Evolutionary conservation across 2,888 invertebrate species (phyloP), one percentile per base, ranked within the genome.

Genomic region (Phragmatobia fuliginosa): DNA sequence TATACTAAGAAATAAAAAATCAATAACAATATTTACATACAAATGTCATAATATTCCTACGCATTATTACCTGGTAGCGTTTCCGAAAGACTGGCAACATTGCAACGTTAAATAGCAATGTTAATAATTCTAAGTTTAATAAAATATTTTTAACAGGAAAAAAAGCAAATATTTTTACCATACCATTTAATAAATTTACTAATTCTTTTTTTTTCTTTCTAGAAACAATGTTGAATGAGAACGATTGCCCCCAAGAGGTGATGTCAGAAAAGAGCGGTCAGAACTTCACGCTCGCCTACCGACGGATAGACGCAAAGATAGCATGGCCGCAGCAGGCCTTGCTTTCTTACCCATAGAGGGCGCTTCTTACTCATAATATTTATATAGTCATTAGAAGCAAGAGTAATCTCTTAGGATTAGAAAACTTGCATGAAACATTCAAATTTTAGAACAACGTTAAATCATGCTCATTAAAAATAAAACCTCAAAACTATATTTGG

Each of bases 241-340:
- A 97, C 80, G 98, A 99, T 88, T 98, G 98, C 85, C 99, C 99
- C 2, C 98, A 99, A 95, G 97, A 98, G 87, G 96, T 99, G 58
- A 97, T 98, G 90, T 93, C 96, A 32, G 96, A 96, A 79, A 96
- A 96, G 80, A 97, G 96, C 81, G 97, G 97, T 67, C 97, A 97
- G 87, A 98, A 98, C 87, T 98, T 98, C 92, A 97, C 98, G 90
- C 96, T 99, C 91, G 99, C 99, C 28, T 99, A 98, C 95, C 99
- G 99, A 93, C 96, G 99, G 75, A 98, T 98, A 90, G 99, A 99
- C 88, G 99, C 99, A 38, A 99, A 99, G 94, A 99, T 99, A 82
- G 99, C 99, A 71, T 99, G 99, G 99, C 99, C 99, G 69, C 96
- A 96, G 78, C 96, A 96, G 77, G 95, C 95, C 0, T 72, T 95